Evolutionary conservation across 92 coral and sea anemone genomes (phyloP).

Genomic region (Montipora capitata): DNA sequence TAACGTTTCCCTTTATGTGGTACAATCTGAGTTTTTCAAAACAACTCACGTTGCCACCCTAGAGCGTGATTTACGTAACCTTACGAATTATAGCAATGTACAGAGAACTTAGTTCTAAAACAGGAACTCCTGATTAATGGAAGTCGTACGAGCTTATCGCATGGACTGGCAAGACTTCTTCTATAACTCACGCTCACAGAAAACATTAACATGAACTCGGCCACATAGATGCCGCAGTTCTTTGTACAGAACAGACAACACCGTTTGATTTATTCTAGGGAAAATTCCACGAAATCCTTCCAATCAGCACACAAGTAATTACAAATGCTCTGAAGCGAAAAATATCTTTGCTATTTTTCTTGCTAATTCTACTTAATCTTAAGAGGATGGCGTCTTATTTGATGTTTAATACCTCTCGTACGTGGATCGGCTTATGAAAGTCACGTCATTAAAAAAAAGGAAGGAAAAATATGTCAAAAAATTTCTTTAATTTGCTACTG

Average conservation of each 20-base stretch:
- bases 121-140: too few species aligned
- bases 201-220: too few species aligned
- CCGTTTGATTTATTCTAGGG: neutral
- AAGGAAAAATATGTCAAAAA: neutral
- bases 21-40: neutral
- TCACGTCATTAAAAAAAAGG: conserved; percentile 4
- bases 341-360: too few species aligned
- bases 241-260: neutral
- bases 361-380: conserved; percentile 25
- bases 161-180: too few species aligned
- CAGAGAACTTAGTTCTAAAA: too few species aligned
- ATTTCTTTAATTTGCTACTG: neutral
- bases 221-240: neutral
- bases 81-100: too few species aligned
- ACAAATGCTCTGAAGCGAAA: conserved; percentile 9
- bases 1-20: neutral
- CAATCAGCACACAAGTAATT: neutral
- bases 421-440: neutral
- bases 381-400: conserved; percentile 32
- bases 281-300: neutral
- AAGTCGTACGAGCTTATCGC: too few species aligned
- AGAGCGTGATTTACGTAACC: too few species aligned
- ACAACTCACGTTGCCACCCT: too few species aligned
- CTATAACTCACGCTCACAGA: too few species aligned
- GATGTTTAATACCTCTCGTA: conserved; percentile 17